phyloP scores from a whole-genome alignment of 1,140 invertebrate species.

The Ceratina calcarata region DNA sequence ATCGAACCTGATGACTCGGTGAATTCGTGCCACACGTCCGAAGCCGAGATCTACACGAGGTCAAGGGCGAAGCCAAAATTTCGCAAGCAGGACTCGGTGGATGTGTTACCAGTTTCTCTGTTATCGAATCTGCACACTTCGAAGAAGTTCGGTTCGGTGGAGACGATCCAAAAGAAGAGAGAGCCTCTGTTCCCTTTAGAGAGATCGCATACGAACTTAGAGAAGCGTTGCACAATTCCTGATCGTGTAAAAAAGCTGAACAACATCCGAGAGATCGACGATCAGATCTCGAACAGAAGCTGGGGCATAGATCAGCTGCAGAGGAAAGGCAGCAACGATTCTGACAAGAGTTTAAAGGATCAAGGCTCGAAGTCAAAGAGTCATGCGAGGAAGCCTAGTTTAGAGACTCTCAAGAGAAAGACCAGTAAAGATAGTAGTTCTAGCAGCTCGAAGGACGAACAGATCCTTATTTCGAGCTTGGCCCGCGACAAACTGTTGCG shows the following conservation, averaged over 20 bases:
- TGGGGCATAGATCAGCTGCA: constrained; percentile 45
- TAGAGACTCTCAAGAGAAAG: constrained; percentile 66
- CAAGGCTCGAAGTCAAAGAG: constrained; percentile 29
- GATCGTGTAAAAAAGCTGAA: constrained; percentile 59
- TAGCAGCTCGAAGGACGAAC: constrained; percentile 72
- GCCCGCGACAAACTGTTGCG: constrained; percentile 45
- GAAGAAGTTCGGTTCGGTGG: constrained; percentile 65
- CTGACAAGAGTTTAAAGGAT: constrained; percentile 58
- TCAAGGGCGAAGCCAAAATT: constrained; percentile 47
- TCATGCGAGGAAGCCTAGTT: constrained; percentile 58
- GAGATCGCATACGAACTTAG: constrained; percentile 63
- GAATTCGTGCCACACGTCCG: too few relatives aligned
- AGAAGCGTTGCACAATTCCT: constrained; percentile 17
- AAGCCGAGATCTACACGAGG: too few relatives aligned
- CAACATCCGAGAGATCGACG: constrained; percentile 66
- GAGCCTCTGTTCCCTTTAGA: constrained; percentile 40
- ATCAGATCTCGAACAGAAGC: constrained; percentile 49
- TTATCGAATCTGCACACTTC: constrained; percentile 50
- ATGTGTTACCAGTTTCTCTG: constrained; percentile 34
- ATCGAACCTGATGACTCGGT: constrained; percentile 32
- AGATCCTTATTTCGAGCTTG: constrained; percentile 54
- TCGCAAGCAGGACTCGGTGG: constrained; percentile 66
- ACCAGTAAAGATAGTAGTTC: constrained; percentile 73
- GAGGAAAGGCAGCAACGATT: constrained; percentile 65
- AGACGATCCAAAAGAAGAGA: constrained; percentile 52